Evolutionary conservation across 2,888 invertebrate species (phyloP).

Genomic region (Tenthredo distinguenda): DNA sequence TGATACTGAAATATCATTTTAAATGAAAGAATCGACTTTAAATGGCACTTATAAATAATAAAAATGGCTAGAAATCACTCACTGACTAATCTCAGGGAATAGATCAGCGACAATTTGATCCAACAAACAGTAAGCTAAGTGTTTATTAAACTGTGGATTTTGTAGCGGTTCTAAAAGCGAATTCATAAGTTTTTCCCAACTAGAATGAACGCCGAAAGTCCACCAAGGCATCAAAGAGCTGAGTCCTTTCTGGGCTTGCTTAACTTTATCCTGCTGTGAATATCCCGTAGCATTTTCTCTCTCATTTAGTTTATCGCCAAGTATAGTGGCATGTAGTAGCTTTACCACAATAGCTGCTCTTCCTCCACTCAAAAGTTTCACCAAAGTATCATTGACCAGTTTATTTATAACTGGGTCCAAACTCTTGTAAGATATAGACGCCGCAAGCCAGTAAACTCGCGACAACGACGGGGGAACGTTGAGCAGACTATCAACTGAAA

Average conservation of each 20-base stretch:
- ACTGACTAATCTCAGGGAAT: conserved; percentile 84
- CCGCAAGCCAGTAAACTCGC: conserved; percentile 69
- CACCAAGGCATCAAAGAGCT: conserved; percentile 71
- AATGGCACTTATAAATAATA: background rate
- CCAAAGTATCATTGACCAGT: conserved; percentile 66
- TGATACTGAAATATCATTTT: background rate
- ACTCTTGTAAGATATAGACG: conserved; percentile 65
- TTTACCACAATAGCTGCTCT: conserved; percentile 73
- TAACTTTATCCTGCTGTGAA: conserved; percentile 63
- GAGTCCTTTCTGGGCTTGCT: conserved; percentile 69
- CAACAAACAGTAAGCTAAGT: conserved; percentile 87
- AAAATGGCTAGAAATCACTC: background rate
- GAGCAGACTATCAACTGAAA: conserved; percentile 69
- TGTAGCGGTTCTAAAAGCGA: conserved; percentile 77
- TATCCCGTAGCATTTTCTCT: conserved; percentile 56
- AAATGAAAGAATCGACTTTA: background rate
- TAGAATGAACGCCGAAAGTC: conserved; percentile 68
- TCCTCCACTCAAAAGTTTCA: conserved; percentile 71
- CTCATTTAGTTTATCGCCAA: conserved; percentile 59
- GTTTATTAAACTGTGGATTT: conserved; percentile 82
- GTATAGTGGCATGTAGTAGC: conserved; percentile 69
- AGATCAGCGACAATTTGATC: conserved; percentile 88
- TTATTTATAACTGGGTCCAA: conserved; percentile 70
- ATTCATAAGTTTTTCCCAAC: conserved; percentile 72
- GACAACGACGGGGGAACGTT: conserved; percentile 65